These are phyloP conservation scores for Hetaerina titia DNA, from an alignment of 2,888 invertebrate genomes.

Conservation along the genomic window DNA sequence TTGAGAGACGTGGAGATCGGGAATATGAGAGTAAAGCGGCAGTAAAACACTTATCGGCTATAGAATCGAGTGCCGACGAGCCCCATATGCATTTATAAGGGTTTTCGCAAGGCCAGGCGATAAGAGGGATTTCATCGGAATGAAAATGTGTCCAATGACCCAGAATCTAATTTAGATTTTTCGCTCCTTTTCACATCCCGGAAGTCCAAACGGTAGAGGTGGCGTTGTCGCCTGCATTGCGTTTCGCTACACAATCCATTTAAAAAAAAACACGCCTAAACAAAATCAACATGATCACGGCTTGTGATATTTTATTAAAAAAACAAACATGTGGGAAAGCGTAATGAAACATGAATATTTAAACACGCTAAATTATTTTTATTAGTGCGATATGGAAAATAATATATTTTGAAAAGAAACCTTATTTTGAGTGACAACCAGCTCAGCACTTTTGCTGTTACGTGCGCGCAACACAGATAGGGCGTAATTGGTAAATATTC, in stretches of 20 bases:
- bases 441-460: too few species aligned
- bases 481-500: background rate
- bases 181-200: background rate
- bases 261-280: too few species aligned
- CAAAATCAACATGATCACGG: background rate
- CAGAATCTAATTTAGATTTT: background rate
- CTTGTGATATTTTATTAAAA: too few species aligned
- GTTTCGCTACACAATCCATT: background rate
- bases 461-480: background rate
- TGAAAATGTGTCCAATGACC: background rate
- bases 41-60: background rate
- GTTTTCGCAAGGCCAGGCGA: background rate
- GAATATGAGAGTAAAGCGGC: constrained; percentile 5
- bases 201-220: background rate
- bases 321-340: too few species aligned
- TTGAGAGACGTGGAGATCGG: background rate
- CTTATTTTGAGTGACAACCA: background rate
- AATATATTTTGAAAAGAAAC: background rate
- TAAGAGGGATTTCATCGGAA: background rate
- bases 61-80: background rate
- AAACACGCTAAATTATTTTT: background rate
- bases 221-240: background rate
- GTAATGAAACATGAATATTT: background rate
- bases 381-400: background rate
- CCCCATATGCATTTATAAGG: constrained; percentile 29